Conservation (phyloP, 2,797 vertebrate species). For the Phataginus tetradactyla region DNA sequence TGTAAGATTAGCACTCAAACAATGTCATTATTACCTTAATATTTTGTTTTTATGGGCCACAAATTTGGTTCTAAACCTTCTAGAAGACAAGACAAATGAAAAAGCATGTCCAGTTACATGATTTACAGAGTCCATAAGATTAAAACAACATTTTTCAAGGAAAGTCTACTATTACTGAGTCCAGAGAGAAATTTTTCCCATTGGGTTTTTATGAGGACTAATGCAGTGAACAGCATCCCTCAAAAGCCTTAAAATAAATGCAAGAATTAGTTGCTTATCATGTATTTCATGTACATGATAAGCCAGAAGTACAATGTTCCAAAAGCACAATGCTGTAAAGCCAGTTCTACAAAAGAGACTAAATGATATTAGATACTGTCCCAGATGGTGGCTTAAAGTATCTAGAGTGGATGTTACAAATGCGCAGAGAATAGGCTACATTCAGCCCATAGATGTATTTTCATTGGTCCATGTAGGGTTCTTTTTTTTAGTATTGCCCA, state of each 20-base stretch:
- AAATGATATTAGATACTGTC: not conserved
- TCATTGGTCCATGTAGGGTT: not conserved
- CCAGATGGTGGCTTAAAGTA: not conserved
- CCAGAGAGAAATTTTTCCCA: not conserved
- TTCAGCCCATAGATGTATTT: not conserved
- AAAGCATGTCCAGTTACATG: not conserved
- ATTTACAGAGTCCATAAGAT: not conserved
- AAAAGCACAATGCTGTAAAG: not conserved
- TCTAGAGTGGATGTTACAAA: not conserved
- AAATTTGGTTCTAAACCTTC: not conserved
- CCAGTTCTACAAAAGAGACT: not conserved
- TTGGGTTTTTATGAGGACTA: not conserved
- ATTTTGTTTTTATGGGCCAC: not conserved
- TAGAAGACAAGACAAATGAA: not conserved
- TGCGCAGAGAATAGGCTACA: not conserved
- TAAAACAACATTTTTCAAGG: constrained; percentile 23
- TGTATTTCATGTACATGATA: not conserved
- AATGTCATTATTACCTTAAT: not conserved
- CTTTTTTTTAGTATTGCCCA: not conserved
- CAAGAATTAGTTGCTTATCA: not conserved
- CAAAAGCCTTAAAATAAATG: not conserved
- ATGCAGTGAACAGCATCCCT: not conserved
- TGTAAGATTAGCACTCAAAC: not conserved
- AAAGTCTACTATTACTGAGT: not conserved
- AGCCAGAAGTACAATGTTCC: not conserved